phyloP scores from a whole-genome alignment of 2,113 vertebrate species.

The Muntiacus muntjak region DNA sequence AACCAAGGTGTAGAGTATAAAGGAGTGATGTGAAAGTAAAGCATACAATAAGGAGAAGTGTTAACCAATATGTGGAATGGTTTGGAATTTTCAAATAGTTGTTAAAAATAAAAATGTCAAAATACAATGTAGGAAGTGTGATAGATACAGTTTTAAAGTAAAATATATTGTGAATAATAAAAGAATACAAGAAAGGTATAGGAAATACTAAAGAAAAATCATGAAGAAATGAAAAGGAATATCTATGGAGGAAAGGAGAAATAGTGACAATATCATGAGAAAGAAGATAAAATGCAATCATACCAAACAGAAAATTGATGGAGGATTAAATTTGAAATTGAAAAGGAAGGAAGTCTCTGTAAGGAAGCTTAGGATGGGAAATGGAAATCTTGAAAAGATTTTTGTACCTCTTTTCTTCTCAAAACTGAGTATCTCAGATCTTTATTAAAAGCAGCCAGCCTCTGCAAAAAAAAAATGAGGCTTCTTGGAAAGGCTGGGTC shows the following conservation, averaged over 20 bases:
- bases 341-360: background rate
- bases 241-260: background rate
- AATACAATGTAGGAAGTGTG: background rate
- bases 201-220: background rate
- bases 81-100: background rate
- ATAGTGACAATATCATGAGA: background rate
- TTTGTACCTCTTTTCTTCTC: background rate
- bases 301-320: background rate
- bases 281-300: background rate
- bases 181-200: background rate
- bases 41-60: background rate
- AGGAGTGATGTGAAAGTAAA: background rate
- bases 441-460: background rate
- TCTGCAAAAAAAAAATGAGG: background rate
- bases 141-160: background rate
- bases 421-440: background rate
- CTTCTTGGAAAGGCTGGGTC: background rate
- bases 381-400: background rate
- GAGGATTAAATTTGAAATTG: background rate
- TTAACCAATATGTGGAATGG: background rate
- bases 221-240: background rate
- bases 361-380: background rate
- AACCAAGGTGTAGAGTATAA: background rate
- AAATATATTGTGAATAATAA: background rate
- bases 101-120: background rate